A percentile compares a stretch with the other conserved stretches of the same genome.
Conservation (phyloP, 1,140 invertebrate species). For the Zaprionus lachaisei region DNA sequence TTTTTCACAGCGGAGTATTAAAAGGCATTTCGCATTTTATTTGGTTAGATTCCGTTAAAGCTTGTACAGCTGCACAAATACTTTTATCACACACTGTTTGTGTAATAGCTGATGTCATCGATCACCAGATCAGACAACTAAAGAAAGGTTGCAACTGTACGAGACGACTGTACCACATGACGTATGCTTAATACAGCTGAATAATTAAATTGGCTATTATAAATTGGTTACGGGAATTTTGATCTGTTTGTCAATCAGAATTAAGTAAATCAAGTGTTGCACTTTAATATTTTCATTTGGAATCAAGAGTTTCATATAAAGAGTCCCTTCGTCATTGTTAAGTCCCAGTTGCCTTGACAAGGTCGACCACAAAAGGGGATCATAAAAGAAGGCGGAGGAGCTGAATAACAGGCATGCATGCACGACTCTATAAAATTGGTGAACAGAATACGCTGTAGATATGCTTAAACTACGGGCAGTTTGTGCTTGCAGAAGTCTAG, state of each 20-base stretch:
- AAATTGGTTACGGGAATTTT: not conserved
- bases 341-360: slow-evolving; percentile 24
- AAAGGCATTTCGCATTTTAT: not conserved
- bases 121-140: not conserved
- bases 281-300: slow-evolving; percentile 7
- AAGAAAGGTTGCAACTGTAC: no score
- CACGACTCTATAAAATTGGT: not conserved
- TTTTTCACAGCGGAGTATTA: not conserved
- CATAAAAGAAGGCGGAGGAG: not conserved
- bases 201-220: not conserved
- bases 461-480: not conserved
- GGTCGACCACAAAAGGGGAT: not conserved
- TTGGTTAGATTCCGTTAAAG: not conserved
- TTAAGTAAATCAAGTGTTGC: not conserved
- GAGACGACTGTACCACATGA: not conserved
- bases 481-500: no score
- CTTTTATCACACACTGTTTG: not conserved
- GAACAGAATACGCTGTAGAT: not conserved
- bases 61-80: not conserved
- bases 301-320: slow-evolving; percentile 2
- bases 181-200: not conserved
- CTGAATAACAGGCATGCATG: not conserved
- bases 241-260: not conserved
- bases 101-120: not conserved
- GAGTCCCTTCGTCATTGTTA: slow-evolving; percentile 5